phyloP scores from a whole-genome alignment of 2,888 invertebrate species.

The Papilio demoleus region DNA sequence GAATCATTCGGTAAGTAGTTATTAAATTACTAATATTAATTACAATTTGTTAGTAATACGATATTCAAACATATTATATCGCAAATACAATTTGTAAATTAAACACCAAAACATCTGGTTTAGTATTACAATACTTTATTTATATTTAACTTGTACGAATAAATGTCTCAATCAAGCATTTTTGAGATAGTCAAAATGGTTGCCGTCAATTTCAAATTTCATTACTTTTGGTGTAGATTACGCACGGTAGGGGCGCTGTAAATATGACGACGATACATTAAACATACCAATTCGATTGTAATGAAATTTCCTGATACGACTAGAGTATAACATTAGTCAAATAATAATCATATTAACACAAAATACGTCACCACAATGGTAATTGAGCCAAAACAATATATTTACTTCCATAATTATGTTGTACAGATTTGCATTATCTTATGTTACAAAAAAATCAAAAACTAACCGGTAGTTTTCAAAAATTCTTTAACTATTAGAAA shows the following conservation, averaged over 20 bases:
- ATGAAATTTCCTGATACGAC: too few species aligned
- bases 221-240: too few species aligned
- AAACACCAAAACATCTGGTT: background rate
- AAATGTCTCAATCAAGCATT: background rate
- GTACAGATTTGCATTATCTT: too few species aligned
- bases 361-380: background rate
- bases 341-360: background rate
- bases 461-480: too few species aligned
- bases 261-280: too few species aligned
- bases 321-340: too few species aligned
- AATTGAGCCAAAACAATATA: background rate
- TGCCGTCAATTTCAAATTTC: too few species aligned
- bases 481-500: too few species aligned
- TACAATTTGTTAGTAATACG: background rate
- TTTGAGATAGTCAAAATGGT: too few species aligned
- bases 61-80: background rate
- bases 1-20: background rate
- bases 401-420: background rate
- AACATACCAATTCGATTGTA: too few species aligned
- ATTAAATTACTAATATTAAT: background rate
- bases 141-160: background rate
- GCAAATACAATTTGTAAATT: background rate
- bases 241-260: too few species aligned
- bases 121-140: background rate
- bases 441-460: too few species aligned